phyloP scores from a whole-genome alignment of 1,140 invertebrate genomes.

The Nasonia giraulti region DNA sequence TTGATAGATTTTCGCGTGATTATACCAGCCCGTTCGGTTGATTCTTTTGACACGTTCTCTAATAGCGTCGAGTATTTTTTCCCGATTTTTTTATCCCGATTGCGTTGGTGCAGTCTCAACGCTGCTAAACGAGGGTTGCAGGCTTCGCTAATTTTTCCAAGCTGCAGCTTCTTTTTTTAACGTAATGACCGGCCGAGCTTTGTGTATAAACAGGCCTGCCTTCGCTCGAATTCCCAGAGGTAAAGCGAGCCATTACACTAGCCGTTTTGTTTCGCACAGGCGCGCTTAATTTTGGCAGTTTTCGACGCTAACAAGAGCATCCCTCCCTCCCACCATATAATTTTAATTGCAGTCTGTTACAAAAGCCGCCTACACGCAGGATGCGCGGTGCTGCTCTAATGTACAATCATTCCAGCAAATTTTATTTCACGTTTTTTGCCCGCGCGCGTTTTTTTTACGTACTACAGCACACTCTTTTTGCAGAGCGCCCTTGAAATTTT shows the following conservation, averaged over 20 bases:
- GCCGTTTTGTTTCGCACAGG: slow-evolving; percentile 60
- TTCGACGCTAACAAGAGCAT: slow-evolving; percentile 64
- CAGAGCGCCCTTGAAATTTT: slow-evolving; percentile 2
- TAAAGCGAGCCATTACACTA: slow-evolving; percentile 61
- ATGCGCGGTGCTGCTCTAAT: slow-evolving; percentile 60
- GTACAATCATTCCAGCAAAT: slow-evolving; percentile 68
- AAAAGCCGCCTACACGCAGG: slow-evolving; percentile 62
- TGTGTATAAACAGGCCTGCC: background rate
- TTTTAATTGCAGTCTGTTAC: slow-evolving; percentile 66
- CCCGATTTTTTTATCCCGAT: background rate
- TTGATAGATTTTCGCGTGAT: slow-evolving; percentile 6
- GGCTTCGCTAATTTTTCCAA: background rate
- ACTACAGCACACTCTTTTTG: background rate
- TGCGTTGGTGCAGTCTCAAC: background rate
- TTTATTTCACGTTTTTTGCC: slow-evolving; percentile 59
- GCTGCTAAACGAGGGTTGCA: background rate
- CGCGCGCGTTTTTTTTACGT: background rate
- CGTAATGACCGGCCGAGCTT: background rate
- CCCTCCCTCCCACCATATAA: slow-evolving; percentile 61
- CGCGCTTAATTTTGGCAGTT: slow-evolving; percentile 67
- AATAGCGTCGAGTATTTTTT: background rate
- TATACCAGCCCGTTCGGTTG: background rate
- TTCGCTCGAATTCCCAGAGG: slow-evolving; percentile 5
- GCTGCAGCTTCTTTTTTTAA: background rate
- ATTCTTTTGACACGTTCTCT: background rate